Evolutionary conservation across 2,797 vertebrate genomes (phyloP).

Genomic region (Graptemys geographica): DNA sequence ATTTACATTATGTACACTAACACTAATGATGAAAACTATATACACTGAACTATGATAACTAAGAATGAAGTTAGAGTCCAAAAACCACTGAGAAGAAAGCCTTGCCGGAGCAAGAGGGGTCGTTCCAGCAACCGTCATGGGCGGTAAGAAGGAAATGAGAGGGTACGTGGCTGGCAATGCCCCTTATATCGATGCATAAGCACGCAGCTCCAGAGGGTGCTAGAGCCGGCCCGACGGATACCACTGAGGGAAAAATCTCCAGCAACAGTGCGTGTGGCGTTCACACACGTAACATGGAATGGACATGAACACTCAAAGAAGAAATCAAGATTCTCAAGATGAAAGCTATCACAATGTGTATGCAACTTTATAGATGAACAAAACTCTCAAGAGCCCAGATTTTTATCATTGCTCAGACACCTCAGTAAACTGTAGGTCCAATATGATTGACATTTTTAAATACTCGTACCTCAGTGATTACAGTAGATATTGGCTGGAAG

Average conservation of each 20-base stretch:
- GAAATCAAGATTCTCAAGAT: background rate
- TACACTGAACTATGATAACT: too few relatives aligned
- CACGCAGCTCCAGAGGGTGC: too few relatives aligned
- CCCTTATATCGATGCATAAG: too few relatives aligned
- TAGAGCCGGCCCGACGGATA: too few relatives aligned
- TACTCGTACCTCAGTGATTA: slow-evolving; percentile 86
- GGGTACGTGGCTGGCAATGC: background rate
- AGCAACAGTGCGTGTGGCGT: background rate
- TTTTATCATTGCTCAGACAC: background rate
- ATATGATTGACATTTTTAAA: background rate
- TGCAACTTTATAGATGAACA: background rate
- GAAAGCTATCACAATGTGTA: background rate
- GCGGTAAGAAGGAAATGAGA: too few relatives aligned
- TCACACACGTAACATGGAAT: background rate
- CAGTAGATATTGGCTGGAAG: slow-evolving; percentile 87
- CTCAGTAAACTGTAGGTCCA: background rate
- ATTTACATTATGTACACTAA: too few relatives aligned
- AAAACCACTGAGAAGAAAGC: too few relatives aligned
- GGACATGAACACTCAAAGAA: background rate
- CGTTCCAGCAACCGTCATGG: too few relatives aligned
- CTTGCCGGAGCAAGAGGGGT: too few relatives aligned
- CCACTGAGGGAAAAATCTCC: too few relatives aligned
- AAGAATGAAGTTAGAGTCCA: too few relatives aligned
- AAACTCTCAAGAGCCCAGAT: background rate
- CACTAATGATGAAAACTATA: too few relatives aligned